These are phyloP conservation scores for Hippocampus zosterae DNA, from an alignment of 2,113 vertebrate genomes.

Conservation along the genomic window DNA sequence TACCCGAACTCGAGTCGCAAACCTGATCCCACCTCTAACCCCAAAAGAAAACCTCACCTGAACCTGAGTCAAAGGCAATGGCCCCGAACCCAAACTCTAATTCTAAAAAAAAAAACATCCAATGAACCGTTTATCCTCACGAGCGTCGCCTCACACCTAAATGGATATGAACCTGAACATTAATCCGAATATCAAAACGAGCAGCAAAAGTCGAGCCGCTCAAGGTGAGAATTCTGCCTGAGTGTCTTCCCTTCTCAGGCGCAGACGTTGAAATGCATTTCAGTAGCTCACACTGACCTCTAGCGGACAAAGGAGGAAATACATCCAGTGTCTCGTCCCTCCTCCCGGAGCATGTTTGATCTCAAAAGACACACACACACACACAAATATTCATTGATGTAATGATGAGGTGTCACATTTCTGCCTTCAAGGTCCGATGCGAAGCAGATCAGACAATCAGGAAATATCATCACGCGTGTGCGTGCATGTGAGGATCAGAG, in stretches of 20 bases:
- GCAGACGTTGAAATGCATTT: neutral
- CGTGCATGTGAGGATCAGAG: conserved; percentile 21
- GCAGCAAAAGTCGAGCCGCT: too few species aligned
- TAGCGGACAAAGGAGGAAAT: conserved; percentile 23
- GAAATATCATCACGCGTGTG: conserved; percentile 28
- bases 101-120: neutral
- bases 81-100: neutral
- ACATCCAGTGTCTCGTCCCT: neutral
- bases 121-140: too few species aligned
- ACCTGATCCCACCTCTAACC: too few species aligned
- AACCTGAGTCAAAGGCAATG: neutral
- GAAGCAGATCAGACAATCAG: conserved; percentile 28
- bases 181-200: neutral
- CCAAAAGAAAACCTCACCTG: too few species aligned
- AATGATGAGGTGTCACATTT: conserved; percentile 39
- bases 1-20: neutral
- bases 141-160: neutral
- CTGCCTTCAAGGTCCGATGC: conserved; percentile 29
- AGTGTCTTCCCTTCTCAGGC: neutral
- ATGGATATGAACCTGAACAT: neutral
- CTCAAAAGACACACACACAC: conserved; percentile 1
- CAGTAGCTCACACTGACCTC: conserved; percentile 20
- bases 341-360: neutral
- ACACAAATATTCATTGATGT: conserved; percentile 7
- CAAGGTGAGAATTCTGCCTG: too few species aligned